These are phyloP conservation scores for Drosophila diplacantha DNA, from an alignment of 2,888 invertebrate species.

Conservation along the genomic window DNA sequence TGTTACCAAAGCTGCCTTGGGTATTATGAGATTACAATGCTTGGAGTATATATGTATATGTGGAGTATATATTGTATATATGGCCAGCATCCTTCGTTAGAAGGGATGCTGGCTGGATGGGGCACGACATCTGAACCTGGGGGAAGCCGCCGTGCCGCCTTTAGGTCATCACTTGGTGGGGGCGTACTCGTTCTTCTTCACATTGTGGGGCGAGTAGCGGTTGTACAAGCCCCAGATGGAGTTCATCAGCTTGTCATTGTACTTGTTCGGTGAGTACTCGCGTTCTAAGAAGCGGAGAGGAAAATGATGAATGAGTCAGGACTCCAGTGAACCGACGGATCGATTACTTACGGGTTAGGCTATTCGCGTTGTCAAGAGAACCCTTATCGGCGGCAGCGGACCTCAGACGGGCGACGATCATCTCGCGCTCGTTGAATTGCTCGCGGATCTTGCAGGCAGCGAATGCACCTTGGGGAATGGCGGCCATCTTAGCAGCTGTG, in stretches of 20 bases:
- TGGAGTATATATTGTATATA: slow-evolving; percentile 7
- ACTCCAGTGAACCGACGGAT: slow-evolving; percentile 1
- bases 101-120: slow-evolving; percentile 1
- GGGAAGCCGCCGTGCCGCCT: slow-evolving; percentile 32
- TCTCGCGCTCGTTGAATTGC: slow-evolving; percentile 75
- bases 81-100: background rate
- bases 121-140: slow-evolving; percentile 28
- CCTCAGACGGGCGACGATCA: slow-evolving; percentile 80
- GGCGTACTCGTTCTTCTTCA: slow-evolving; percentile 82
- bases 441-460: slow-evolving; percentile 84
- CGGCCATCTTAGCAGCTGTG: slow-evolving; percentile 80
- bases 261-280: slow-evolving; percentile 85
- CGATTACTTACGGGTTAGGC: slow-evolving; percentile 69
- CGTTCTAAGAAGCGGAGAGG: slow-evolving; percentile 78
- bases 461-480: slow-evolving; percentile 88
- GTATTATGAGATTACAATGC: slow-evolving; percentile 14
- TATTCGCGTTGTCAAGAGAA: slow-evolving; percentile 66
- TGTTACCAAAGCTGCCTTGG: slow-evolving; percentile 20
- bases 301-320: slow-evolving; percentile 1
- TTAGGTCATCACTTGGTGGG: slow-evolving; percentile 50
- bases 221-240: slow-evolving; percentile 95
- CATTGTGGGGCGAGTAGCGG: slow-evolving; percentile 91
- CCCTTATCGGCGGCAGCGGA: slow-evolving; percentile 72
- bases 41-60: slow-evolving; percentile 23
- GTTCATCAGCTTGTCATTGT: slow-evolving; percentile 92